A percentile compares a stretch with the other conserved stretches of the same genome.
These are phyloP conservation scores for Rissa tridactyla DNA, from an alignment of 2,113 vertebrate species.

Conservation along the genomic window DNA sequence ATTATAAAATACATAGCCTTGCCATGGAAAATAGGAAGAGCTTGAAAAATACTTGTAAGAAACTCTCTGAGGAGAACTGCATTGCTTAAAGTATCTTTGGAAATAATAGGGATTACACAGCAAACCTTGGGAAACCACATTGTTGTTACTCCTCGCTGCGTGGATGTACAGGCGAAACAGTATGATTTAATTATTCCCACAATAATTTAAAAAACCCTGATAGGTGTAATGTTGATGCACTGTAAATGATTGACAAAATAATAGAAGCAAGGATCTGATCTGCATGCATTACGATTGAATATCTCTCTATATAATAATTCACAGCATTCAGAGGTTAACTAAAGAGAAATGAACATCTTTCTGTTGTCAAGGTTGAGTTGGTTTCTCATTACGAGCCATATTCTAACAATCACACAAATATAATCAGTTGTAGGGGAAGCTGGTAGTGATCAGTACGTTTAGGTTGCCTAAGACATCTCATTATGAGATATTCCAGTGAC, in stretches of 20 bases:
- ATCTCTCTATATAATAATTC: not conserved
- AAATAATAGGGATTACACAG: not conserved
- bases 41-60: not conserved
- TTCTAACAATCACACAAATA: not conserved
- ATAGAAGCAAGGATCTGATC: not conserved
- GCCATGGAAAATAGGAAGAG: not conserved
- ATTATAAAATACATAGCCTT: not conserved
- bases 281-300: not conserved
- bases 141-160: not conserved
- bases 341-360: constrained; percentile 16
- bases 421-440: not conserved
- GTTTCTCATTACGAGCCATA: constrained; percentile 25
- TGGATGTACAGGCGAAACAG: not conserved
- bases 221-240: not conserved
- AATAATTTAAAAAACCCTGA: not conserved
- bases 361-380: constrained; percentile 10
- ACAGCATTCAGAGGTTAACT: constrained; percentile 33
- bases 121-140: fast-evolving
- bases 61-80: not conserved
- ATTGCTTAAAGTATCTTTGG: not conserved
- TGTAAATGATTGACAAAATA: not conserved
- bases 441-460: not conserved
- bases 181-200: not conserved
- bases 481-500: not conserved
- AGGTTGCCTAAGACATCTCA: not conserved